Evolutionary conservation across 2,113 vertebrate genomes (phyloP).

Genomic region (Barbus barbus): DNA sequence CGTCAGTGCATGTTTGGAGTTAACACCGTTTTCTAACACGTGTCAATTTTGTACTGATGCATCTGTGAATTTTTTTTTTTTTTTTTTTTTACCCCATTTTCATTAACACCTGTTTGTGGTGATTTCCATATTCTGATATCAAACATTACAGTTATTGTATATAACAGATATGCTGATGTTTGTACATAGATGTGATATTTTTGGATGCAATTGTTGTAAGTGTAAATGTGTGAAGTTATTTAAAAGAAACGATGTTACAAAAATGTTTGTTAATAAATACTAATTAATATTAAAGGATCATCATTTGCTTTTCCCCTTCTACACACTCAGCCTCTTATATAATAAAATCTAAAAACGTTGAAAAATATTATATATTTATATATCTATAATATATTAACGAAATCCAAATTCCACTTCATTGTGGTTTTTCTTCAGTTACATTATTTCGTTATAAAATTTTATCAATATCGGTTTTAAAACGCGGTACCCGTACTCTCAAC

Average conservation of each 20-base stretch:
- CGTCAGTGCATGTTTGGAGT: background rate
- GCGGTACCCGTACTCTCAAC: no score
- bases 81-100: background rate
- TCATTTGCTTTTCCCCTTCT: no score
- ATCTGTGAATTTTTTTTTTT: background rate
- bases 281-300: conserved; percentile 52
- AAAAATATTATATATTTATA: no score
- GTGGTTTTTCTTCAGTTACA: background rate
- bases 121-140: background rate
- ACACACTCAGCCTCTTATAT: background rate
- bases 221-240: conserved; percentile 66
- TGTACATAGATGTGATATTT: conserved; percentile 67
- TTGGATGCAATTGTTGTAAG: conserved; percentile 50
- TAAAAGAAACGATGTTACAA: conserved; percentile 51
- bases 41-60: background rate
- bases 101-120: background rate
- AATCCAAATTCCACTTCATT: no score
- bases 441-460: background rate
- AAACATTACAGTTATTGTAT: conserved; percentile 59
- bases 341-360: background rate
- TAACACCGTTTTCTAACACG: background rate
- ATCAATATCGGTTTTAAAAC: background rate
- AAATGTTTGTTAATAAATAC: conserved; percentile 66
- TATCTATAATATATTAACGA: no score
- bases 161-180: conserved; percentile 63